These are phyloP conservation scores for Crossaster papposus DNA, from an alignment of 53 echinoderm and acorn worm species.

Conservation along the genomic window DNA sequence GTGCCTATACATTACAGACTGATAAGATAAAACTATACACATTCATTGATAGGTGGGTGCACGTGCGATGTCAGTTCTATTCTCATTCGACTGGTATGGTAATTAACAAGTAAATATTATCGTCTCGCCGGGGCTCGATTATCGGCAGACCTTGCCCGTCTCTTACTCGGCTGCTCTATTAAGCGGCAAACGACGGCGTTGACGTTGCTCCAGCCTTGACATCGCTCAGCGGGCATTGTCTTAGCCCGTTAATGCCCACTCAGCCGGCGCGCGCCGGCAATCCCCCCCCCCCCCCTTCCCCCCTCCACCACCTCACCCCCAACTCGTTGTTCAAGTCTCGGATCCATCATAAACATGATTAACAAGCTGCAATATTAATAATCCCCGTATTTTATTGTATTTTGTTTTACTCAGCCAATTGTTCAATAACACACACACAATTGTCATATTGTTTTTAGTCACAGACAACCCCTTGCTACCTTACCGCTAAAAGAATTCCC, in stretches of 20 bases:
- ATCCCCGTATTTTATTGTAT: background rate
- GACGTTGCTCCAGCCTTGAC: too few relatives aligned
- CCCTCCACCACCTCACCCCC: background rate
- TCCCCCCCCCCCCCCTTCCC: background rate
- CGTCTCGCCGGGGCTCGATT: background rate
- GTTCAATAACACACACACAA: background rate
- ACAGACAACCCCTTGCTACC: background rate
- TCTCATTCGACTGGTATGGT: constrained; percentile 19
- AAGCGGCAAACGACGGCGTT: background rate
- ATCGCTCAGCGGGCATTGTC: too few relatives aligned
- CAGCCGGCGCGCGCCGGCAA: too few relatives aligned
- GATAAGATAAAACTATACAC: background rate
- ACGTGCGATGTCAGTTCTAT: constrained; percentile 31
- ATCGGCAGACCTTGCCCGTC: background rate
- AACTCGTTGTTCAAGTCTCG: background rate
- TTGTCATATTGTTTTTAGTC: background rate
- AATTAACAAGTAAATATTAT: constrained; percentile 3
- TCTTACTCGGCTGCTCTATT: background rate
- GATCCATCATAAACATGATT: background rate
- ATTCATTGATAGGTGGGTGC: background rate
- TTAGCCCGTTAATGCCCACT: too few relatives aligned
- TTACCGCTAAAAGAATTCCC: constrained; percentile 18
- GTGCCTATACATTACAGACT: constrained; percentile 7
- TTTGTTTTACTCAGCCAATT: background rate
- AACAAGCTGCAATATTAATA: constrained; percentile 7